Percentiles rank a stretch among this genome's conserved stretches.
Evolutionary conservation across 2,888 invertebrate species (phyloP).

Genomic region (Artemia sp.): DNA sequence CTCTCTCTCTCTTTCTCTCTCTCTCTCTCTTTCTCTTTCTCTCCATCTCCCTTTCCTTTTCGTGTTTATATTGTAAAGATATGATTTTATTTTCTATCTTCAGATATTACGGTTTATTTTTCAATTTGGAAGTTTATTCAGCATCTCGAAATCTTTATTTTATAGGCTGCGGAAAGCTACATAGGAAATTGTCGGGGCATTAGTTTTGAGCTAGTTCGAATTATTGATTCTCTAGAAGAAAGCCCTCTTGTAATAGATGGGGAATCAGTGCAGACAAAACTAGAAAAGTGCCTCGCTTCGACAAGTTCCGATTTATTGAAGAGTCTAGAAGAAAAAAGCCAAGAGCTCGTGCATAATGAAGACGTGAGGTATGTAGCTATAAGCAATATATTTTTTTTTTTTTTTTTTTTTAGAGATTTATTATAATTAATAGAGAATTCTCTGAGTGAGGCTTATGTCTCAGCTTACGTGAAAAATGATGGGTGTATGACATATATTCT

Average conservation of each 20-base stretch:
- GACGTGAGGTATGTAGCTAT: neutral
- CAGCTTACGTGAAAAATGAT: too few relatives aligned
- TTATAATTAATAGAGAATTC: too few relatives aligned
- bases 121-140: too few relatives aligned
- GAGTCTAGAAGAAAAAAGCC: neutral
- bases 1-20: too few relatives aligned
- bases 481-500: too few relatives aligned
- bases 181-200: neutral
- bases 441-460: too few relatives aligned
- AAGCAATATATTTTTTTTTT: neutral
- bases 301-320: neutral
- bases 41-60: too few relatives aligned
- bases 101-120: too few relatives aligned
- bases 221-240: conserved; percentile 2
- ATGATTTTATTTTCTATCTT: too few relatives aligned
- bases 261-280: neutral
- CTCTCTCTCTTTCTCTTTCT: too few relatives aligned
- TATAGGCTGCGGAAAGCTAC: conserved; percentile 1
- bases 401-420: too few relatives aligned
- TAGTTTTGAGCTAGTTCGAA: conserved; percentile 1
- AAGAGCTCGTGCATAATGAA: neutral
- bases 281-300: neutral
- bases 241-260: neutral
- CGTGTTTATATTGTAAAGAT: too few relatives aligned
- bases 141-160: neutral